Base-by-base conservation (phyloP, 2,797 vertebrate genomes). In the Lagocephalus sceleratus region DNA sequence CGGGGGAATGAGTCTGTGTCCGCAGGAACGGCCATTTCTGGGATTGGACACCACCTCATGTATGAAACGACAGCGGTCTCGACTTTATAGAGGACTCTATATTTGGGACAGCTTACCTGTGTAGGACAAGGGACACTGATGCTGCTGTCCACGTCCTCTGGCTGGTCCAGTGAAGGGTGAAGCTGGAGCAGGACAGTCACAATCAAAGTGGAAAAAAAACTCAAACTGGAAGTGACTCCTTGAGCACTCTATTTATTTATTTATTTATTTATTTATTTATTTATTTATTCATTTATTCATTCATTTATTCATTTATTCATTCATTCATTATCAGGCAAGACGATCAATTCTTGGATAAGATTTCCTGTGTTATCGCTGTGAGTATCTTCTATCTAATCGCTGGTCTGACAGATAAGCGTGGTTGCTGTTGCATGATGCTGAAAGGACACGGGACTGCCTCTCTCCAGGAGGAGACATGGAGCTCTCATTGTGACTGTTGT, bases 1-100 rank as follows among this genome's bases (percentile, higher is more conserved):
- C 1, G 14, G 63, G 76, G 21, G 81, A 80, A 63, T 91, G 90
- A 1, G 20, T 69, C 23, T 78, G 68, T 11, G 91, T 92, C 47
- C 76, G 69, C 46, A 91, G 73, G 54, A 84, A 91, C 8, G 87
- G 88, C 45, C n/a, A 73, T 14, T 85, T 74, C 90, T 91, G 53
- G 14, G 6, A 58, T n/a, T 16, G 68, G 10, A 58, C 40, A n/a
- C 11, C 26, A 23, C 46, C 47, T 51, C 21, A 8, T 40, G 14
- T 39, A 1, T 16, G 22, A 53, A 9, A 8, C n/a, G n/a, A n/a
- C n/a, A n/a, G 19, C 48, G 47, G 3, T 53, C 2, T n/a, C 12
- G 9, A 42, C 5, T 32, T 46, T 22, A 26, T 5, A 2, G 5
- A 5, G 3, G 5, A 19, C 6, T 29, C 17, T 19, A 10, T 14